phyloP scores from a whole-genome alignment of 1,140 invertebrate species.

The Drosophila sucinea region DNA sequence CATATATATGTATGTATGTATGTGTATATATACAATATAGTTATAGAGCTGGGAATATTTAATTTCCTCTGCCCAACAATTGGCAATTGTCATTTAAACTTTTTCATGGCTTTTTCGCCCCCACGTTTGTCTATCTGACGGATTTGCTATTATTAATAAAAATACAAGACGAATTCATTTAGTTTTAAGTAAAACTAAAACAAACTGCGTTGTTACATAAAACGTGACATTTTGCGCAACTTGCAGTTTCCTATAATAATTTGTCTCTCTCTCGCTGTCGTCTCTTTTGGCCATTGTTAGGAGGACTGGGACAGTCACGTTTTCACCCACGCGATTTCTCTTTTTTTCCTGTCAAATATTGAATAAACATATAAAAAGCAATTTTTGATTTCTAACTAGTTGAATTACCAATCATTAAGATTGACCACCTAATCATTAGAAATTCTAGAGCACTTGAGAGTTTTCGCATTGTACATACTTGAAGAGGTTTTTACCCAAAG shows the following conservation, averaged over 20 bases:
- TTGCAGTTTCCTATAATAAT: slow-evolving; percentile 40
- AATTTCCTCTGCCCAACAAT: slow-evolving; percentile 25
- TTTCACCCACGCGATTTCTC: slow-evolving; percentile 37
- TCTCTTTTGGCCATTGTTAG: slow-evolving; percentile 25
- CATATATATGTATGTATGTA: neutral
- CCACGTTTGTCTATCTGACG: slow-evolving; percentile 26
- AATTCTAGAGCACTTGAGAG: neutral
- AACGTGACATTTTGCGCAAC: slow-evolving; percentile 66
- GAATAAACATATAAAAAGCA: slow-evolving; percentile 1
- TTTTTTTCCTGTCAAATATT: slow-evolving; percentile 2
- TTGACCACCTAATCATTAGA: neutral
- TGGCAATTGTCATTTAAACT: slow-evolving; percentile 42
- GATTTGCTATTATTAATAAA: slow-evolving; percentile 37
- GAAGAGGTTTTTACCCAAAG: neutral
- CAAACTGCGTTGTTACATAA: slow-evolving; percentile 49
- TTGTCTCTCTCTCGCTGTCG: slow-evolving; percentile 22
- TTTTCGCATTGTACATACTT: neutral
- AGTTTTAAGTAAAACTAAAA: slow-evolving; percentile 31
- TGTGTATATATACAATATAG: slow-evolving; percentile 18
- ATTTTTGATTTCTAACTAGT: neutral
- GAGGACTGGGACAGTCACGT: slow-evolving; percentile 38
- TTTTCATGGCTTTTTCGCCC: slow-evolving; percentile 14
- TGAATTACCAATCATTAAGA: neutral
- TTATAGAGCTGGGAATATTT: slow-evolving; percentile 19
- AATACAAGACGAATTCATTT: slow-evolving; percentile 41